A percentile compares a stretch with the other conserved stretches of the same genome.
phyloP scores from a whole-genome alignment of 2,113 vertebrate species.

The Callopanchax toddi region DNA sequence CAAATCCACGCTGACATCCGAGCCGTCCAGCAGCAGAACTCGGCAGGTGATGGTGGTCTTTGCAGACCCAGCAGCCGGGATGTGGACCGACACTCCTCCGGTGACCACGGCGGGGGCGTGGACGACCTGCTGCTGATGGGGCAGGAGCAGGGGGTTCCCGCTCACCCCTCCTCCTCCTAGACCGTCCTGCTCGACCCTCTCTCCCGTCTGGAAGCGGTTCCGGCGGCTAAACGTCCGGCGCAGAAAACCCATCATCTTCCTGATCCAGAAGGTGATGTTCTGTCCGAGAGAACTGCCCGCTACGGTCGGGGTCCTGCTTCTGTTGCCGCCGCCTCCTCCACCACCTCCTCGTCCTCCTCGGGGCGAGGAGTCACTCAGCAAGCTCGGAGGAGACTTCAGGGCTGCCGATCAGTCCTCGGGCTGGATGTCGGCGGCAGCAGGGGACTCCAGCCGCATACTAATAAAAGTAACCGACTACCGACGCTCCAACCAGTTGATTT shows the following conservation, averaged over 20 bases:
- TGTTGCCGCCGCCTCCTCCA: conserved; percentile 15
- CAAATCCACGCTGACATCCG: conserved; percentile 93
- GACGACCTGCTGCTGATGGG: conserved; percentile 84
- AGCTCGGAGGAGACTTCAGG: conserved; percentile 64
- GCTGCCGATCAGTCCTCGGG: conserved; percentile 60
- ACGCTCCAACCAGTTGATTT: conserved; percentile 68
- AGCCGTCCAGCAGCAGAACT: conserved; percentile 94
- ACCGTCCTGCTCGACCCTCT: conserved; percentile 85
- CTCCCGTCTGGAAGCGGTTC: conserved; percentile 86
- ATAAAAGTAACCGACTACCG: conserved; percentile 49
- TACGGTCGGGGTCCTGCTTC: conserved; percentile 41
- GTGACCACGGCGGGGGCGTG: conserved; percentile 81
- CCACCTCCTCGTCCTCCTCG: conserved; percentile 50
- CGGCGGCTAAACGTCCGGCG: conserved; percentile 95
- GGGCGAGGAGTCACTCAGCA: conserved; percentile 68
- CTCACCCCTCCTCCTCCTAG: conserved; percentile 69
- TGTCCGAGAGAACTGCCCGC: conserved; percentile 28
- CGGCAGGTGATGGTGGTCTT: conserved; percentile 89
- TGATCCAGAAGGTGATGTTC: conserved; percentile 44
- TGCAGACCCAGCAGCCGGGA: conserved; percentile 87
- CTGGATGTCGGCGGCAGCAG: conserved; percentile 48
- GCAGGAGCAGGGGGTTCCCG: conserved; percentile 78
- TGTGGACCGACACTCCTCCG: conserved; percentile 87
- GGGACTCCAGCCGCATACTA: conserved; percentile 67
- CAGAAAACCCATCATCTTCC: conserved; percentile 95